Percentiles rank a stretch among this genome's conserved stretches.
Evolutionary conservation across 2,797 vertebrate genomes (phyloP).

Genomic region (Etheostoma nigrum): DNA sequence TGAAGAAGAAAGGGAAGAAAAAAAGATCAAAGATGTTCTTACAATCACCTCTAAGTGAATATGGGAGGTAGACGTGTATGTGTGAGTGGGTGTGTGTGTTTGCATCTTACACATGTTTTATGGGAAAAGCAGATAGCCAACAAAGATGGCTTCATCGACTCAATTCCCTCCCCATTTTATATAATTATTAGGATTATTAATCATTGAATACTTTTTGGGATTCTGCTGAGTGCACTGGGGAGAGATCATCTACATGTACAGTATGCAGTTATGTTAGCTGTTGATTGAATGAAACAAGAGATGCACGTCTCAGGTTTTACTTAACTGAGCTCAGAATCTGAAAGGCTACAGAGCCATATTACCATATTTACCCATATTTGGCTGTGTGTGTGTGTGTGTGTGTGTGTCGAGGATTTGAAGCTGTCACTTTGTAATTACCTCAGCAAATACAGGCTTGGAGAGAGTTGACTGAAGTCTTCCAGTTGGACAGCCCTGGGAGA

Average conservation of each 20-base stretch:
- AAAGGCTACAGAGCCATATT: constrained; percentile 32
- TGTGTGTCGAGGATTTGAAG: constrained; percentile 71
- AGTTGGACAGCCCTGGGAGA: constrained; percentile 72
- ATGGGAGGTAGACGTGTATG: constrained; percentile 74
- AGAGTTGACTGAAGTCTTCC: constrained; percentile 78
- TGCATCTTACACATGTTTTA: constrained; percentile 45
- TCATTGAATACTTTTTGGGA: neutral
- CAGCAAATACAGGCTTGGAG: constrained; percentile 78
- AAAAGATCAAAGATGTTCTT: constrained; percentile 92
- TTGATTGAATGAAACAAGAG: constrained; percentile 29
- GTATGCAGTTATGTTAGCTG: neutral
- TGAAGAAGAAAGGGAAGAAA: constrained; percentile 82
- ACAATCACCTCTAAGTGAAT: constrained; percentile 90
- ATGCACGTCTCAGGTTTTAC: constrained; percentile 14
- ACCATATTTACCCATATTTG: constrained; percentile 44
- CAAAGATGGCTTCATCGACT: constrained; percentile 17
- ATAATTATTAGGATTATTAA: constrained; percentile 34
- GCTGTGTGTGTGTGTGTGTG: constrained; percentile 20
- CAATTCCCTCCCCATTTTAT: constrained; percentile 18
- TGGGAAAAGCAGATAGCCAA: constrained; percentile 33
- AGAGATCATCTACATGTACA: neutral
- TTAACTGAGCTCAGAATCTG: constrained; percentile 17
- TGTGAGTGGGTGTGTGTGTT: constrained; percentile 21
- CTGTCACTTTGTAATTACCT: constrained; percentile 84
- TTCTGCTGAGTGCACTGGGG: neutral